A percentile compares a stretch with the other conserved stretches of the same genome.
Evolutionary conservation across 2,113 vertebrate genomes (phyloP).

Genomic region (Clinocottus analis): DNA sequence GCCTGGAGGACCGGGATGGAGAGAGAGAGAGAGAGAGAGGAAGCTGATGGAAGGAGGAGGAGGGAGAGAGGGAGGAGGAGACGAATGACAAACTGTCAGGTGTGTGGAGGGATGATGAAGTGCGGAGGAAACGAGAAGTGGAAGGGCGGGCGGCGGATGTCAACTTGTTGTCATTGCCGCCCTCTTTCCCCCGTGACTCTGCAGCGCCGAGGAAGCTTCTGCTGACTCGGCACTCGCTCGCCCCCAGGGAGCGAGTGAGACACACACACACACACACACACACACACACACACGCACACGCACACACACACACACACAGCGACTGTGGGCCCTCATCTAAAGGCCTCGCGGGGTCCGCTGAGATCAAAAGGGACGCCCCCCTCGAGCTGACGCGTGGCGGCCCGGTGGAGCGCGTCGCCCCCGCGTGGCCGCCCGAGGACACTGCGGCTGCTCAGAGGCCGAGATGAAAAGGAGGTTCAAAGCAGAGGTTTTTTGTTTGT

Average conservation of each 20-base stretch:
- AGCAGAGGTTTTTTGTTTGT: background rate
- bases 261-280: background rate
- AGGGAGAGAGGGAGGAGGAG: background rate
- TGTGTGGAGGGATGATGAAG: conserved; percentile 47
- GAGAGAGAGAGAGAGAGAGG: background rate
- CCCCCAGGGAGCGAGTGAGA: conserved; percentile 35
- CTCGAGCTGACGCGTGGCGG: conserved; percentile 33
- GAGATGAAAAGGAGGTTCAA: background rate
- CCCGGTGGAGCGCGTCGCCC: conserved; percentile 51
- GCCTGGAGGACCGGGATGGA: conserved; percentile 35
- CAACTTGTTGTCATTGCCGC: conserved; percentile 17
- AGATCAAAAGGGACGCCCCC: conserved; percentile 64
- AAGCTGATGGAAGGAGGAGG: background rate
- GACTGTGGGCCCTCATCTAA: background rate
- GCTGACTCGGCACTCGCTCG: conserved; percentile 62
- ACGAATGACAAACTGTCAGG: conserved; percentile 33
- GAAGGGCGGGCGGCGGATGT: background rate
- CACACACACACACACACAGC: too few relatives aligned
- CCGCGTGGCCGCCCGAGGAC: conserved; percentile 34
- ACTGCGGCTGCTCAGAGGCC: conserved; percentile 24
- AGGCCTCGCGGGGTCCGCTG: conserved; percentile 37
- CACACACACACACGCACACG: background rate
- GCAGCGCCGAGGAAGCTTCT: conserved; percentile 50
- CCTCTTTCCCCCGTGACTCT: conserved; percentile 31
- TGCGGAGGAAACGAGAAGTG: conserved; percentile 6